A percentile compares a stretch with the other conserved stretches of the same genome.
These are phyloP conservation scores for Atherix ibis DNA, from an alignment of 2,888 invertebrate species.

Conservation along the genomic window DNA sequence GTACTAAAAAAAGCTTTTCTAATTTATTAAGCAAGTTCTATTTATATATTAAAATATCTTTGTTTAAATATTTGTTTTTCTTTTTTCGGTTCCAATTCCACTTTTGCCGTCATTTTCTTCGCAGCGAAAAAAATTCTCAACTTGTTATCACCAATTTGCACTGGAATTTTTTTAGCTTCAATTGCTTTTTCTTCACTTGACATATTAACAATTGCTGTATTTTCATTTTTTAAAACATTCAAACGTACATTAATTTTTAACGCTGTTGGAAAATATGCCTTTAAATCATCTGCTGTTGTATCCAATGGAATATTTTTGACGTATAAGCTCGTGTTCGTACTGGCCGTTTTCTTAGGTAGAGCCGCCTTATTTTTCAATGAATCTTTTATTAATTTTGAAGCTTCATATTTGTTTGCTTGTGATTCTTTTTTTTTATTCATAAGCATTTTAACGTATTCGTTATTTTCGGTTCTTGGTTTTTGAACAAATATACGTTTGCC, in stretches of 20 bases:
- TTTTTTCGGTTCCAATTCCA: too few species aligned
- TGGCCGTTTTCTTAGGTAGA: too few species aligned
- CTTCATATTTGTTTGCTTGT: neutral
- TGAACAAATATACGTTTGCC: neutral
- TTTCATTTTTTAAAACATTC: neutral
- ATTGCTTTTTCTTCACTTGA: neutral
- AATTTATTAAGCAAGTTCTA: too few species aligned
- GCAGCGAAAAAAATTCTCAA: neutral
- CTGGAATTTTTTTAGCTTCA: neutral
- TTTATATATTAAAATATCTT: too few species aligned
- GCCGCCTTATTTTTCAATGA: neutral
- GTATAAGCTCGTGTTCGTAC: too few species aligned
- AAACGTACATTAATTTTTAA: neutral
- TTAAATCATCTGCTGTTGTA: neutral
- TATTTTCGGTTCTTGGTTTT: neutral
- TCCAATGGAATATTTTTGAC: neutral
- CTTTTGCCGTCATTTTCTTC: too few species aligned
- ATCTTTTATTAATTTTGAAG: neutral
- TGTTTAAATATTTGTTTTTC: too few species aligned
- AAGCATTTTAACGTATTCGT: neutral
- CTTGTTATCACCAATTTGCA: neutral
- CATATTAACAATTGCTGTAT: neutral
- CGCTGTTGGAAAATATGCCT: neutral
- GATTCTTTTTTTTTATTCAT: neutral
- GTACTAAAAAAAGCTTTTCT: too few species aligned